These are phyloP conservation scores for Xestia xanthographa DNA, from an alignment of 2,888 invertebrate genomes.

Conservation along the genomic window DNA sequence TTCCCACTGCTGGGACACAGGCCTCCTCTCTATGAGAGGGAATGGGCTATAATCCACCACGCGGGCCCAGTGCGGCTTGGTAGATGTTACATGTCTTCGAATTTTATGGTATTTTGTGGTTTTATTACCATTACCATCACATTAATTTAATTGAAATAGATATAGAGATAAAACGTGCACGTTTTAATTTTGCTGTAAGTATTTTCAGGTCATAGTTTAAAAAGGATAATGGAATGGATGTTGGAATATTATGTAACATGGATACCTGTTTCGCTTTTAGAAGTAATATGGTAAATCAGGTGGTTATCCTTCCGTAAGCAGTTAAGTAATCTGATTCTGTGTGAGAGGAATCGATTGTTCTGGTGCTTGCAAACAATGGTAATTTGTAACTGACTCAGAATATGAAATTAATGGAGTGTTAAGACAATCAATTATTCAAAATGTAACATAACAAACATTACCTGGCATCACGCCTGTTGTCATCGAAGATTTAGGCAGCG, in stretches of 20 bases:
- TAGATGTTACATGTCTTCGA: too few species aligned
- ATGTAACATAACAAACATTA: not conserved
- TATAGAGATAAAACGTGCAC: not conserved
- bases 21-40: too few species aligned
- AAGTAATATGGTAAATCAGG: slow-evolving; percentile 5
- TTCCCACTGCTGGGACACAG: too few species aligned
- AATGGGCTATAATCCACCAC: too few species aligned
- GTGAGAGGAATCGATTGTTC: slow-evolving; percentile 12
- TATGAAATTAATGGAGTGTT: slow-evolving; percentile 2
- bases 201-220: not conserved
- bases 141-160: not conserved
- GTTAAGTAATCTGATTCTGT: slow-evolving; percentile 21
- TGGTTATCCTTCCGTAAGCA: not conserved
- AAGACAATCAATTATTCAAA: not conserved
- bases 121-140: not conserved
- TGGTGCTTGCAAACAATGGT: slow-evolving; percentile 23
- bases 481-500: not conserved
- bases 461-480: not conserved
- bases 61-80: too few species aligned
- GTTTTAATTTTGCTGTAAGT: not conserved
- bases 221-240: not conserved
- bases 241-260: not conserved
- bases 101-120: too few species aligned
- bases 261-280: not conserved
- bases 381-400: not conserved